A percentile compares a stretch with the other conserved stretches of the same genome.
Evolutionary conservation across 2,888 invertebrate species (phyloP).

Genomic region (Cordilura impudica): DNA sequence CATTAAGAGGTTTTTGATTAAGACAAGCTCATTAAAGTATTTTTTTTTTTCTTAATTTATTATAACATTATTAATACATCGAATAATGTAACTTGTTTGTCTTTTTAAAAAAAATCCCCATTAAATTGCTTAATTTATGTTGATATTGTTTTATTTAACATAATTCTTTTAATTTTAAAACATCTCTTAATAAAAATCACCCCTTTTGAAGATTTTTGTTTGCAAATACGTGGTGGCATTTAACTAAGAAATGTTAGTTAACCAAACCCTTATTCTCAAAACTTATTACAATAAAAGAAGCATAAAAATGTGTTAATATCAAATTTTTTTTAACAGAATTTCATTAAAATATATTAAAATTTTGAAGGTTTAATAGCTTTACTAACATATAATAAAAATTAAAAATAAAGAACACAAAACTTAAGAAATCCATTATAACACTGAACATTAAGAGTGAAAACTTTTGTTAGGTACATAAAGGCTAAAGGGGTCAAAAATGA

Average conservation of each 20-base stretch:
- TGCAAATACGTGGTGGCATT: conserved; percentile 1
- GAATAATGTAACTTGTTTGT: not conserved
- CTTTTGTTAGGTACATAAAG: too few species aligned
- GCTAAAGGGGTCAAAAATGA: too few species aligned
- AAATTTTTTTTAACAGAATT: conserved; percentile 44
- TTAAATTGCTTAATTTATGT: conserved; percentile 9
- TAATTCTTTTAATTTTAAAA: conserved; percentile 16
- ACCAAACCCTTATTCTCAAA: too few species aligned
- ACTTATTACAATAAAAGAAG: not conserved
- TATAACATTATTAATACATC: not conserved
- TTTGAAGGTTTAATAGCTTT: conserved; percentile 29
- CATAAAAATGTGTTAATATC: conserved; percentile 47
- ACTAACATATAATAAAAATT: conserved; percentile 28
- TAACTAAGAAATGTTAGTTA: too few species aligned
- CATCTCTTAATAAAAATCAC: not conserved
- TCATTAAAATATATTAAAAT: conserved; percentile 57
- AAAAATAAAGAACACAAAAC: not conserved
- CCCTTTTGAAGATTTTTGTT: not conserved
- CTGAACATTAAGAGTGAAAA: too few species aligned
- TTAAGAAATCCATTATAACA: not conserved
- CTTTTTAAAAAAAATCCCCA: not conserved
- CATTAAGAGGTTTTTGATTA: not conserved
- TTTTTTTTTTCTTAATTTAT: not conserved
- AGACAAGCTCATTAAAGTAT: too few species aligned
- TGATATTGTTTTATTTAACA: conserved; percentile 1